Evolutionary conservation across 2,888 invertebrate genomes (phyloP), one percentile per base, ranked within the genome.

Genomic region (Antheraea yamamai): DNA sequence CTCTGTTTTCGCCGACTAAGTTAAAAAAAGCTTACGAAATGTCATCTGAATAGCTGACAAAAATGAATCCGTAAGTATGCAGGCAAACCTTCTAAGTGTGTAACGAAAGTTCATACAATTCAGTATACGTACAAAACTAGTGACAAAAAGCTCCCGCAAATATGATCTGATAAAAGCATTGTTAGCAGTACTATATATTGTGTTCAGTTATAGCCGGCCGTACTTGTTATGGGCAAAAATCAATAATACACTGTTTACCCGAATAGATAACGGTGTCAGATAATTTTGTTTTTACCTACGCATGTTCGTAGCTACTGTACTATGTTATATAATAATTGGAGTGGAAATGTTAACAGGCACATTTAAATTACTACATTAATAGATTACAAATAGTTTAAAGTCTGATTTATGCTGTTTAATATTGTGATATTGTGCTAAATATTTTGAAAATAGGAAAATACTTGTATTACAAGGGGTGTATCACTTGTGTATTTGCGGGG

Each of bases 171-270:
- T 71, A 35, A 47, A 71, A 26, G n/a, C 68, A 16, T 47, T 47
- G 47, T 47, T 47, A 47, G 12, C 47, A 12, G 12, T 47, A 47
- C 47, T 39, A 39, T 39, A 47, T 47, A 47, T 47, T 55, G 55
- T 73, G 68, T 68, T 18, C 51, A 73, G 64, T 52, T 75, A 68
- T 73, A 58, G 55, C 26, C 73, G 51, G 71, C 23, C 73, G 39
- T 73, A 66, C 72, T 72, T 39, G 73, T 77, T 79, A 76, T 77
- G 80, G 76, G 75, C 74, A 77, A 83, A 84, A 84, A 84, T 84
- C 84, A 84, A 84, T 84, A 84, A 78, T 76, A 71, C 77, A 76
- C 68, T 79, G 77, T 79, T 79, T 80, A 78, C 75, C 72, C 75
- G 70, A 78, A 77, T 74, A 76, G 80, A 77, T 80, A 78, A 76